These are phyloP conservation scores for Entelurus aequoreus DNA, from an alignment of 2,113 vertebrate genomes.

Conservation along the genomic window DNA sequence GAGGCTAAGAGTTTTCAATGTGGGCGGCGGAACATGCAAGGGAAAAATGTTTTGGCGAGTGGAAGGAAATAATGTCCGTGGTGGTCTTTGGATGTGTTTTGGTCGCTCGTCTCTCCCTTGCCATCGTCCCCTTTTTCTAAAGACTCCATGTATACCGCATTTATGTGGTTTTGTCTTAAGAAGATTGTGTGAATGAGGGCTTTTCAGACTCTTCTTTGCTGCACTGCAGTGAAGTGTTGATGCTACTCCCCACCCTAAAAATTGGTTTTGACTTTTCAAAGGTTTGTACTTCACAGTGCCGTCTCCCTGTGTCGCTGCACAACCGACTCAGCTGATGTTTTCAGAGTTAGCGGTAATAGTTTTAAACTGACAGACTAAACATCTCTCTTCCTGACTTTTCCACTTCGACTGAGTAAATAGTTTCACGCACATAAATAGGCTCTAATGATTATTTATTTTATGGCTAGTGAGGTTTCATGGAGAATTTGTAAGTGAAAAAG, in stretches of 20 bases:
- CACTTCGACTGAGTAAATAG: conserved; percentile 72
- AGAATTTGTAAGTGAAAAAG: conserved; percentile 34
- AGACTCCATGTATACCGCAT: conserved; percentile 65
- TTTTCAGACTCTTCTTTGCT: conserved; percentile 70
- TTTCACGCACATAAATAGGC: conserved; percentile 53
- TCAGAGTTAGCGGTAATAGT: conserved; percentile 77
- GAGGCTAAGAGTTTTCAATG: conserved; percentile 28
- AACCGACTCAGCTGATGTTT: conserved; percentile 74
- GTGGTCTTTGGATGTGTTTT: conserved; percentile 53
- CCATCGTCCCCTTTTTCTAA: conserved; percentile 63
- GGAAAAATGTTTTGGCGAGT: conserved; percentile 6
- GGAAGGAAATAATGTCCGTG: conserved; percentile 18
- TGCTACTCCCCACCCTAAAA: conserved; percentile 65
- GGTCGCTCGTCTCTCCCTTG: conserved; percentile 45
- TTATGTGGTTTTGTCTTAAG: conserved; percentile 73
- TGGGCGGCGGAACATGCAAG: conserved; percentile 11
- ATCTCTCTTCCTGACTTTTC: conserved; percentile 69
- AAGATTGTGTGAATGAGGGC: conserved; percentile 74
- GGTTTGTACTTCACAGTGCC: conserved; percentile 72
- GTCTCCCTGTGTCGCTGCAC: conserved; percentile 68
- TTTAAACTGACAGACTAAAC: conserved; percentile 80
- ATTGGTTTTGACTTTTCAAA: conserved; percentile 80
- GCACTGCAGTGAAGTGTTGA: conserved; percentile 63
- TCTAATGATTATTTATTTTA: conserved; percentile 53
- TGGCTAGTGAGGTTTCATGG: conserved; percentile 30